Percentiles rank a stretch among this genome's conserved stretches.
Conservation (phyloP, 2,113 vertebrate species). For the Edolisoma coerulescens region DNA sequence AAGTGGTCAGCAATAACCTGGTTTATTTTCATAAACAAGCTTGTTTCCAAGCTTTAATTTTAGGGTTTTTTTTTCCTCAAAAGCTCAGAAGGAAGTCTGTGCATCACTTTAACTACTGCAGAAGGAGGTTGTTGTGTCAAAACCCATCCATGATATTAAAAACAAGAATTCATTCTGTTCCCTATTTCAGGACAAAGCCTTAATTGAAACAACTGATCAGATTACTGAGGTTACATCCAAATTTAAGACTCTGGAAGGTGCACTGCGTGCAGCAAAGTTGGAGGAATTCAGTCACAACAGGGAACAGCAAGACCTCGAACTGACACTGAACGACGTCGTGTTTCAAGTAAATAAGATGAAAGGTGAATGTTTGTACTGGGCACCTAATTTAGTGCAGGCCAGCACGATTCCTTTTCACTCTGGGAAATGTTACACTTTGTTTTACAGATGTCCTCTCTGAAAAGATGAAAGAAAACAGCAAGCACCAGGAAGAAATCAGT, state of each 20-base stretch:
- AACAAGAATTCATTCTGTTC: neutral
- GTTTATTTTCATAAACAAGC: neutral
- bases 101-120: neutral
- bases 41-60: neutral
- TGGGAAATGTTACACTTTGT: neutral
- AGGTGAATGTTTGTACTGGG: constrained; percentile 67
- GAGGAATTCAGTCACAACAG: constrained; percentile 67
- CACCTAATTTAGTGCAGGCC: neutral
- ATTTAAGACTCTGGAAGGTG: constrained; percentile 70
- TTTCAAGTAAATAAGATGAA: constrained; percentile 71
- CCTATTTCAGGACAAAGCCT: constrained; percentile 77
- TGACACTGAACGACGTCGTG: constrained; percentile 66
- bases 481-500: constrained; percentile 83
- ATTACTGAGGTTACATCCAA: constrained; percentile 75
- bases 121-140: neutral
- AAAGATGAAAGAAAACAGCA: constrained; percentile 81
- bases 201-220: constrained; percentile 78
- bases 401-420: neutral
- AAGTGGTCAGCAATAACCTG: neutral
- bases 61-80: accelerated
- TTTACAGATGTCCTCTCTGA: constrained; percentile 80
- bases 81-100: neutral
- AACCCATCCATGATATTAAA: neutral
- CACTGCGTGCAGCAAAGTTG: constrained; percentile 55
- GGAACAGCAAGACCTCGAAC: constrained; percentile 76